Base-by-base conservation (phyloP, 2,888 invertebrate genomes). In the Phalera bucephala region DNA sequence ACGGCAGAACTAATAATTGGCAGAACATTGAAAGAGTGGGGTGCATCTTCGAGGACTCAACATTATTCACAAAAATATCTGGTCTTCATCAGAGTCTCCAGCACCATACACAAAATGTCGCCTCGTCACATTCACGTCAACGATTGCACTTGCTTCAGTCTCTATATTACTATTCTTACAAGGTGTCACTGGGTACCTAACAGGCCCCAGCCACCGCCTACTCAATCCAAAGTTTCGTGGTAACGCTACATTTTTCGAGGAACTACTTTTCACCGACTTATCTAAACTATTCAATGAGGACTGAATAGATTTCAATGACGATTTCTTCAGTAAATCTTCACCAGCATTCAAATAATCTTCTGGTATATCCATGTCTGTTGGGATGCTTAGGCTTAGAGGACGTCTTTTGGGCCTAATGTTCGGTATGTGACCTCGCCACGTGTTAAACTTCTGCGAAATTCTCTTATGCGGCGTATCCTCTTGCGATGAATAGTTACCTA, bases 121-220 rank as follows among this genome's bases (percentile, higher is more conserved):
- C 46, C 76, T 76, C 13, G 81, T 72, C 32, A 86, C 72, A 66
- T 81, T 81, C 40, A 77, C 78, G 29, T 78, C 73, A 26, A 59
- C 59, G 23, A 80, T 78, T 76, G 77, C 80, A 76, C 77, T 69
- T 14, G 61, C 45, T 19, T 68, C 69, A 36, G 65, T 57, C 37
- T 57, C 32, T 31, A 57, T 52, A 49, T 68, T 74, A 35, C 66
- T 80, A 47, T 85, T 88, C 60, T 92, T 92, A 35, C 92, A 90
- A 25, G 93, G 93, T 19, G 93, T 93, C 3, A 93, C 93, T 2
- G 93, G 93, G 69, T 93, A 93, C 48, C 90, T 77, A 0, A 93
- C 92, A 11, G 92, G 93, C 0, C 93, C 93, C 30, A 91, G 60
- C 92, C 93, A 93, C 49, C 88, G 89, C 50, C 93, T 80, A 38